Base-by-base conservation (phyloP, 2,113 vertebrate genomes). In the Nothobranchius kuhntae region DNA sequence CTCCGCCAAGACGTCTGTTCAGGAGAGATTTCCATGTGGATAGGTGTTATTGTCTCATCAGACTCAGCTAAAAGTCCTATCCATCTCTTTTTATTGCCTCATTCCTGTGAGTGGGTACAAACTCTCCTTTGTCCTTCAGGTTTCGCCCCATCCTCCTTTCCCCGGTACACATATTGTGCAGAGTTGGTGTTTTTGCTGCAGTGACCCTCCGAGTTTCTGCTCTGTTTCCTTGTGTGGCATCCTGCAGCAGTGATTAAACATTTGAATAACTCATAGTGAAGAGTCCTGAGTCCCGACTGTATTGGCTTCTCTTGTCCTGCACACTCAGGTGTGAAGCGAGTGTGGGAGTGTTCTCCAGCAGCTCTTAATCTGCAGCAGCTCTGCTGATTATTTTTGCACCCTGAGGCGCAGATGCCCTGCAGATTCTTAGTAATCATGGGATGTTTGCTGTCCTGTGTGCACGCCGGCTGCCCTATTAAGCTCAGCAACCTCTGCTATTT, bases 291-390 rank as follows among this genome's bases (percentile, higher is more conserved):
- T 78, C 75, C 65, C 67, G 13, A 0, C 7, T 40, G 63, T 77
- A 46, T 69, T 73, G 62, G 54, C 26, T 9, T 53, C 46, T 46
- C 13, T 54, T 21, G 52, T 1, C 21, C 7, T 73, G 68, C 81
- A 79, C 21, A 76, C 62, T 84, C 79, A 65, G 81, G 82, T 82
- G 66, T 38, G 13, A 75, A 80, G 54, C 15, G 57, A 61, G 69
- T 72, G 62, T 60, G 67, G 45, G 61, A 57, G 73, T 51, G 51
- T 62, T 56, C n/a, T 56, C 77, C 17, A 61, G n/a, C 50, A 61
- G 68, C 45, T 65, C 56, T 65, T 57, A 46, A 44, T 65, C 47
- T 68, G 67, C 7, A 12, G 40, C 56, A 36, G 40, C 44, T 24
- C 59, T 15, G 13, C 56, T 67, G 78, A 75, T 82, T 78, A 60